Base-by-base conservation (phyloP, 2,888 invertebrate species). In the Clitarchus hookeri region DNA sequence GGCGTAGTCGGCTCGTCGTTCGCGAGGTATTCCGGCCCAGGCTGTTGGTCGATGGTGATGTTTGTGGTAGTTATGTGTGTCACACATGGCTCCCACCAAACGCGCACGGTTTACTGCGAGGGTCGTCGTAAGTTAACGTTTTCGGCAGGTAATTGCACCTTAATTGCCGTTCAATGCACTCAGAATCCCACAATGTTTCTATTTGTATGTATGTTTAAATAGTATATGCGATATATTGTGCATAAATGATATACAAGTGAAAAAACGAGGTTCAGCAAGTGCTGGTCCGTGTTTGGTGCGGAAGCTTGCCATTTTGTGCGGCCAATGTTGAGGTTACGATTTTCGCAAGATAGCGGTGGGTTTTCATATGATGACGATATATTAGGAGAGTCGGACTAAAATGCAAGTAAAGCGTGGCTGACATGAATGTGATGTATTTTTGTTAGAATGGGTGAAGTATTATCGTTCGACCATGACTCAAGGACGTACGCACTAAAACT, bases 61-160 rank as follows among this genome's bases (percentile, higher is more conserved):
- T 90, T 88, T 85, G 86, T 87, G 83, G 83, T 89, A 88, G 90
- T 90, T 90, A 90, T 91, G 90, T 90, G 90, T 91, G 91, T 90
- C 90, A 90, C 90, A 91, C 91, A 91, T 91, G 91, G 91, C 91
- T 86, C 88, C 86, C 90, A 90, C 90, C 65, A 65, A 23, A 65
- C 65, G 6, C 8, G 65, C 65, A 65, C 65, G 65, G 65, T 65
- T 65, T 65, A n/a, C 23, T 65, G 6, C 65, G 65, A 65, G 65
- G 8, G 65, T 65, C 65, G 65, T 88, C 87, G 85, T 88, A 88
- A 89, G 88, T 88, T 88, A 87, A 87, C 87, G 84, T 88, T 89
- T 89, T 89, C 84, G 87, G 89, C 89, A 89, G 91, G 91, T 91
- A 91, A 91, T 88, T 88, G 16, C 19, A 6, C 23, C 54, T 84